Base-by-base conservation (phyloP, 2,113 vertebrate genomes). In the Ictalurus punctatus region DNA sequence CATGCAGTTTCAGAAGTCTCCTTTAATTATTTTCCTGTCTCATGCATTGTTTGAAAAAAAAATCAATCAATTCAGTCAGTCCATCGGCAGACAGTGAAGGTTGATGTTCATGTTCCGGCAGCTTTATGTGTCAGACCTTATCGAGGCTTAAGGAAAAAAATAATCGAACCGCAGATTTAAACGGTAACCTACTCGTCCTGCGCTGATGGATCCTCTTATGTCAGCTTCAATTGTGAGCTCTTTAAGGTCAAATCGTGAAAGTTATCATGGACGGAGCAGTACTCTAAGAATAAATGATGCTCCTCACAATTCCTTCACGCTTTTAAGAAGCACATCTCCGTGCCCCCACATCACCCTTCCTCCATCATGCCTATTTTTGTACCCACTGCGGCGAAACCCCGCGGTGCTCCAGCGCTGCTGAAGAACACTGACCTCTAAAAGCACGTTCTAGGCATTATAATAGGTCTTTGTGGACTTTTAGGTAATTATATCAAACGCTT, bases 281-380 rank as follows among this genome's bases (percentile, higher is more conserved):
- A 17, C n/a, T 83, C 30, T 3, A 67, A 17, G 40, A 21, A 44
- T 56, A 84, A 67, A 67, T 10, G 27, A 84, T 69, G 63, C 27
- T 52, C 3, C 63, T 30, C 14, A 10, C n/a, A 52, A 69, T 67
- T 52, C 83, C 83, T 52, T 84, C 83, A 84, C 16, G 61, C 59
- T 84, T 84, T 84, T 84, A 69, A 48, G 40, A 84, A 84, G 61
- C 17, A 4, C 59, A 27, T 21, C 82, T 17, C 82, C 14, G 23
- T 44, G 79, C 56, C 56, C 56, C 58, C 12, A 61, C 81, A 52
- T 69, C 83, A 84, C 83, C 83, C 61, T 65, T 69, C 83, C 63
- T 84, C 63, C 44, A 48, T 67, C 83, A 84, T 1, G 7, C 37
- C 37, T 67, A 67, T 84, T 84, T 84, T 84, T 19, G 83, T 84